Base-by-base conservation (phyloP, 2,797 vertebrate species). In the Phylloscopus collybita region DNA sequence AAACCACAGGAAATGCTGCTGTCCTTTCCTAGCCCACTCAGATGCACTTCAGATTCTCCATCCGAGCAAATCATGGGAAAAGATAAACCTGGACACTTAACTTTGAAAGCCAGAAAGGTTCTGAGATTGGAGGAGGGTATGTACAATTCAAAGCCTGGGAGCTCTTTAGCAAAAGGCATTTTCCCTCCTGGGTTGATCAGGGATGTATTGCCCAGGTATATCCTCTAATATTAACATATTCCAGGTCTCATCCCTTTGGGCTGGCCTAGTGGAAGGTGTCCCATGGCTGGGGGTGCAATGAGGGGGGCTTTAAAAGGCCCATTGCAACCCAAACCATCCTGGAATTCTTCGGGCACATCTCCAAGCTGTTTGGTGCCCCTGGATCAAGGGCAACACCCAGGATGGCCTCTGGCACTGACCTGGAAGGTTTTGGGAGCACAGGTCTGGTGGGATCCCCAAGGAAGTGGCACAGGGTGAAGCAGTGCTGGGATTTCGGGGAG, bases 301-400 rank as follows among this genome's bases (percentile, higher is more conserved):
- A 16, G 51, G 10, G 18, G 23, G 27, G 0, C 16, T 42, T 49
- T 1, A 16, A 13, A 16, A 13, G 27, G 50, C 23, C 36, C 17
- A 13, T 50, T 32, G 30, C 57, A 51, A 16, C 20, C 59, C 38
- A 30, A 7, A 13, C 21, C 45, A 34, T 40, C 13, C 25, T 83
- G 45, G 15, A 21, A 18, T 53, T 10, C 38, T 16, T 12, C 30
- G n/a, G 20, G 47, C 44, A 32, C 34, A 42, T 71, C 40, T 59
- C 26, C 34, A 23, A 57, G 50, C 54, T 1, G 0, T 36, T 60
- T 1, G 0, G n/a, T 44, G 47, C 11, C 67, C 40, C 40, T 64
- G 30, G 40, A 34, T 90, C 70, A 32, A 79, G 91, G 62, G 22
- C 80, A 51, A 2, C 34, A 9, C 29, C 59, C 85, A 20, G 47